Evolutionary conservation across 2,888 invertebrate genomes (phyloP), one percentile per base, ranked within the genome.

Genomic region (Diarsia rubi): DNA sequence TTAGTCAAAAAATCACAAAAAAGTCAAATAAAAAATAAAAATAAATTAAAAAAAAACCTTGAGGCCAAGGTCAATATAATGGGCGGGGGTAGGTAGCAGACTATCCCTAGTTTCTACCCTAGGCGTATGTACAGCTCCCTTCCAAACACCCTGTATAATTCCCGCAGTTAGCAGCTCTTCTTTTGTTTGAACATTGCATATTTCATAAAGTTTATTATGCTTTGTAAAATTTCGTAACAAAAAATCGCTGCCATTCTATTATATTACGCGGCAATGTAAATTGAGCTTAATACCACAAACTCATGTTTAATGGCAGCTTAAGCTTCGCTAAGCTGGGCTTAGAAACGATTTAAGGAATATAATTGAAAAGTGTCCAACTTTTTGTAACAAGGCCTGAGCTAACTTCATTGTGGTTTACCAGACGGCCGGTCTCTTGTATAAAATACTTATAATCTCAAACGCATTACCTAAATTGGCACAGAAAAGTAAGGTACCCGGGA

Each of bases 321-420:
- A 73, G 64, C 62, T 21, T 19, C 16, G 73, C n/a, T 49, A 73
- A 73, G 49, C 63, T 11, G 31, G 19, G 44, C 73, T 73, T 49
- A 63, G 31, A 79, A 57, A 47, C 24, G 31, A 11, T 31, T 73
- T 73, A 79, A 8, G 63, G 47, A 79, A 44, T 44, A 19, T 77
- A 79, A 77, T 79, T 73, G 73, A 64, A 78, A 78, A 79, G 24
- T 79, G 57, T 59, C 31, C 1, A 79, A 79, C 79, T 77, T 77
- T 79, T 80, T 52, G 64, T 14, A n/a, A 73, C 19, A 52, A 77
- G 27, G 49, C 21, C 27, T 12, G 45, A 16, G 63, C 19, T 76
- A 79, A 76, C 54, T 57, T 79, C 19, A 63, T 76, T 79, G 47
- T 9, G 47, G 16, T 5, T 57, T 49, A 24, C 45, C 21, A 63